Evolutionary conservation across 2,888 invertebrate species (phyloP).

Genomic region (Celastrina argiolus): DNA sequence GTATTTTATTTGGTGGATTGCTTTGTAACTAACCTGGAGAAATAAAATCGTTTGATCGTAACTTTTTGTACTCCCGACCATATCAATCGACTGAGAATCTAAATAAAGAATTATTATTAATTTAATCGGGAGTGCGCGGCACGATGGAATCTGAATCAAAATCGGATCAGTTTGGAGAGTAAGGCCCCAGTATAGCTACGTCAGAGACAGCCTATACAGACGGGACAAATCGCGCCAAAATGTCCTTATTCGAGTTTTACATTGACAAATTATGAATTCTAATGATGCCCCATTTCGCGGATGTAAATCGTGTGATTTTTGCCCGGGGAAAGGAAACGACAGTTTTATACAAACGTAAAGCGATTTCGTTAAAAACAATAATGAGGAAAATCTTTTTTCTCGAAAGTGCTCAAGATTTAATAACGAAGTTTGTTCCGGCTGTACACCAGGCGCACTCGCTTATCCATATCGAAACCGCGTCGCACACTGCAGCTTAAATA

Average conservation of each 20-base stretch:
- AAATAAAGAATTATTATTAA: no score
- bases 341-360: conserved; percentile 2
- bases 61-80: no score
- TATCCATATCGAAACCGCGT: not conserved
- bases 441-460: not conserved
- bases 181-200: no score
- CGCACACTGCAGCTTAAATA: not conserved
- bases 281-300: not conserved
- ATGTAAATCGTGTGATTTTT: not conserved
- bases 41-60: no score
- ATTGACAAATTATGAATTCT: not conserved
- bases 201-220: no score
- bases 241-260: not conserved
- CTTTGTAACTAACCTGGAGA: no score
- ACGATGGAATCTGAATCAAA: no score
- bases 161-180: no score
- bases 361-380: conserved; percentile 5
- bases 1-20: no score
- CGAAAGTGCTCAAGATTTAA: conserved; percentile 2
- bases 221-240: no score
- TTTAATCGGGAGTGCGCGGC: no score
- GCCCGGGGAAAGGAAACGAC: not conserved
- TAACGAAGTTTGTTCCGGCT: not conserved
- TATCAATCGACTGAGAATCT: no score
- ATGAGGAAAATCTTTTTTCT: not conserved